Conservation (phyloP, 2,113 vertebrate genomes). For the Pygoscelis antarcticus region DNA sequence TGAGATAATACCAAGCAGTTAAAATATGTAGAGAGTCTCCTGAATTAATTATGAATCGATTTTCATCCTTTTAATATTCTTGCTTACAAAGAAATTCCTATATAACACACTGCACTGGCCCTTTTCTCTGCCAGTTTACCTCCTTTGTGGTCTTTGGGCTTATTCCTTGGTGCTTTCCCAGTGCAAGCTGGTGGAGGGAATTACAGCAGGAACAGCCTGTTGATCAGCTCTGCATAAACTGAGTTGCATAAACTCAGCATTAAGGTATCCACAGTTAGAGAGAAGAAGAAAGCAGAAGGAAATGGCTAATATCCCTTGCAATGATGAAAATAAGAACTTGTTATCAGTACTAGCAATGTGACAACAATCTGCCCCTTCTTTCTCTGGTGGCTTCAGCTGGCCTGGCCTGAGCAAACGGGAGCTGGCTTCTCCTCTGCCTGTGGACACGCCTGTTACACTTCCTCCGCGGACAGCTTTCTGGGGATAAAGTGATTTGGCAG, state of each 20-base stretch:
- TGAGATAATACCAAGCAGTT: neutral
- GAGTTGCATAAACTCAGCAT: neutral
- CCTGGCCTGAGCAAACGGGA: neutral
- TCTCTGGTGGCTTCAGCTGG: neutral
- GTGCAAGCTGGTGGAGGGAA: neutral
- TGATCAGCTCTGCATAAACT: neutral
- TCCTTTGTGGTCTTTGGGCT: neutral
- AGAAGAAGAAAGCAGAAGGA: neutral
- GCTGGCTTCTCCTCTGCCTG: neutral
- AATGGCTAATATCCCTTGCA: neutral
- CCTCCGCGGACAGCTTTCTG: neutral
- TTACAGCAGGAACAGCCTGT: neutral
- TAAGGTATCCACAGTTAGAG: neutral
- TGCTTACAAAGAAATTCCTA: constrained; percentile 1
- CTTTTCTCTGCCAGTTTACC: neutral
- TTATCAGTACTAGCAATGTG: neutral
- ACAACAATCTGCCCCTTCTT: neutral
- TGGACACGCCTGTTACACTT: neutral
- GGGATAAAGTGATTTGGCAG: neutral
- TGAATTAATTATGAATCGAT: constrained; percentile 11
- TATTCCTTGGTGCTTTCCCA: neutral
- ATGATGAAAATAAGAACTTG: neutral
- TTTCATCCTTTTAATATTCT: constrained; percentile 13
- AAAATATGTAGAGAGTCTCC: neutral
- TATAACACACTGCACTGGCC: neutral